phyloP scores from a whole-genome alignment of 2,113 vertebrate genomes.

The Phyllopteryx taeniolatus region DNA sequence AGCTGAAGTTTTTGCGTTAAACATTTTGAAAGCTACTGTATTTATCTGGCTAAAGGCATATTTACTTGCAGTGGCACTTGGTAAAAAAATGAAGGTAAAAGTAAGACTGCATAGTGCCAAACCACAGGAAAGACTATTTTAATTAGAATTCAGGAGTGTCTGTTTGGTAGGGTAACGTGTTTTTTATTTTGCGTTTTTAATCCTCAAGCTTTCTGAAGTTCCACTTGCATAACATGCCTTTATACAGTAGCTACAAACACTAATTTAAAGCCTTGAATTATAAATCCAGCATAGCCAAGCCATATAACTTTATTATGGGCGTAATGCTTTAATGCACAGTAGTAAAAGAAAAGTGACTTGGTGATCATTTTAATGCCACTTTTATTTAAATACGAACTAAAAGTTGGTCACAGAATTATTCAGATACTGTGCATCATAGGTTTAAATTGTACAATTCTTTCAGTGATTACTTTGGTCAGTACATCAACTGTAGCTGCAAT shows the following conservation, averaged over 20 bases:
- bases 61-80: slow-evolving; percentile 11
- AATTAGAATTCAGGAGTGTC: slow-evolving; percentile 31
- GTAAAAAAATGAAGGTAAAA: slow-evolving; percentile 7
- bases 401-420: slow-evolving; percentile 27
- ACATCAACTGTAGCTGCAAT: neutral
- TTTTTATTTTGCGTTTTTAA: slow-evolving; percentile 23
- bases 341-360: slow-evolving; percentile 45
- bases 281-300: slow-evolving; percentile 37
- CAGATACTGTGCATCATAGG: neutral
- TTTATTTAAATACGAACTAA: slow-evolving; percentile 42
- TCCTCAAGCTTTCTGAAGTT: slow-evolving; percentile 20
- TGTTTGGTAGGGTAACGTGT: slow-evolving; percentile 40
- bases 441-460: neutral
- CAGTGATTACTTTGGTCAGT: neutral
- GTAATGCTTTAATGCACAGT: slow-evolving; percentile 43
- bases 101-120: slow-evolving; percentile 18
- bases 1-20: slow-evolving; percentile 28
- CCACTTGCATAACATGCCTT: slow-evolving; percentile 32
- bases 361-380: slow-evolving; percentile 36
- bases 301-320: slow-evolving; percentile 49
- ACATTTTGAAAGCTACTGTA: slow-evolving; percentile 25
- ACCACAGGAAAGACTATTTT: slow-evolving; percentile 20
- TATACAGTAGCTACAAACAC: slow-evolving; percentile 26
- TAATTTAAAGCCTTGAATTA: slow-evolving; percentile 52
- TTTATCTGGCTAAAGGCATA: slow-evolving; percentile 3